These are phyloP conservation scores for Phymatocera aterrima DNA, from an alignment of 2,888 invertebrate species.

Conservation along the genomic window DNA sequence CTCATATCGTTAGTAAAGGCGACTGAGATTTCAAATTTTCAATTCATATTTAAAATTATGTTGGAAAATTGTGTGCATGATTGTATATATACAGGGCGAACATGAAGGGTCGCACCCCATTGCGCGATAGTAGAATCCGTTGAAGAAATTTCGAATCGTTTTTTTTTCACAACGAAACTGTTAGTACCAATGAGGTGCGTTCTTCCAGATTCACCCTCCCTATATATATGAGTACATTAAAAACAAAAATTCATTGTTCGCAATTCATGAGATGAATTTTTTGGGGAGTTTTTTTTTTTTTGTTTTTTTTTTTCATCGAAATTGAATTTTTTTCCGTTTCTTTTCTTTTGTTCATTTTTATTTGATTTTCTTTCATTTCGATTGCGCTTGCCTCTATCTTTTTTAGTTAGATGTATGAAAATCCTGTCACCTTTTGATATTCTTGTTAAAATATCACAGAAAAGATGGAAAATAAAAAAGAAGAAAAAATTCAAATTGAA, in stretches of 20 bases:
- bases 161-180: too few relatives aligned
- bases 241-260: slow-evolving; percentile 29
- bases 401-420: slow-evolving; percentile 61
- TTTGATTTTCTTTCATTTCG: slow-evolving; percentile 55
- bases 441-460: neutral
- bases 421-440: slow-evolving; percentile 21
- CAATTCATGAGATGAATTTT: slow-evolving; percentile 35
- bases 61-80: slow-evolving; percentile 57
- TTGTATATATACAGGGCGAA: too few relatives aligned
- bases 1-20: slow-evolving; percentile 32
- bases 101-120: too few relatives aligned
- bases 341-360: slow-evolving; percentile 43
- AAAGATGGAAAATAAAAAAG: neutral
- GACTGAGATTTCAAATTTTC: slow-evolving; percentile 33
- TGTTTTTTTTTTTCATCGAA: slow-evolving; percentile 36
- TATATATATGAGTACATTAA: too few relatives aligned
- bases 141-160: too few relatives aligned
- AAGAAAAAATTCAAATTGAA: too few relatives aligned
- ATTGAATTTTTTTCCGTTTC: slow-evolving; percentile 16
- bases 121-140: too few relatives aligned
- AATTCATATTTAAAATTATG: slow-evolving; percentile 49
- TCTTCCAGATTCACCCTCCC: too few relatives aligned
- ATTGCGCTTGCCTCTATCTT: slow-evolving; percentile 58
- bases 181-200: too few relatives aligned
- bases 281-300: slow-evolving; percentile 38